Conservation (phyloP, 2,113 vertebrate species). For the Cyrtonyx montezumae region DNA sequence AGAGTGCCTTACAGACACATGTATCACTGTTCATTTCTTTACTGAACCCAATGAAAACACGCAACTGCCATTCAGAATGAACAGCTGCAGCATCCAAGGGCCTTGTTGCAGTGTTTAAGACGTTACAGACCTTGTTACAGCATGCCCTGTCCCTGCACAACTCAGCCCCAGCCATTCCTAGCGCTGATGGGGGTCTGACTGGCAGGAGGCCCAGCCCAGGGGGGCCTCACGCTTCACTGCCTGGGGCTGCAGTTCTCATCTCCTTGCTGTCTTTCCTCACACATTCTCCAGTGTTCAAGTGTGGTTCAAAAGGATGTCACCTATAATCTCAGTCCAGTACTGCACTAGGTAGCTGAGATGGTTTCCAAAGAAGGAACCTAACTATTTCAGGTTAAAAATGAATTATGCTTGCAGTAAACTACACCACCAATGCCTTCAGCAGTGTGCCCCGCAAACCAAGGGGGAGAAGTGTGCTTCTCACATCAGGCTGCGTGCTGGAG, state of each 20-base stretch:
- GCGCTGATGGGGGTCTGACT: neutral
- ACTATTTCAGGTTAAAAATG: neutral
- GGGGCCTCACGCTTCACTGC: neutral
- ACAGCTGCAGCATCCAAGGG: neutral
- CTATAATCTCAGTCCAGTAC: neutral
- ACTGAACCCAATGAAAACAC: constrained; percentile 32
- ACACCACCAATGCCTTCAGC: neutral
- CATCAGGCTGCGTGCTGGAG: neutral
- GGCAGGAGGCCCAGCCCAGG: neutral
- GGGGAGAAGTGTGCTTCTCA: neutral
- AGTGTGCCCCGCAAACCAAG: neutral
- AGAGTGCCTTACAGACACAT: neutral
- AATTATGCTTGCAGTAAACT: too few relatives aligned
- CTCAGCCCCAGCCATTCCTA: neutral
- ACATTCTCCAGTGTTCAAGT: neutral
- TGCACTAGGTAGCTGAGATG: neutral
- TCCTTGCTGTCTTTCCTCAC: neutral
- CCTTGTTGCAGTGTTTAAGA: neutral
- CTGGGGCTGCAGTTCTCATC: neutral
- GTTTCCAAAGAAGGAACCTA: neutral
- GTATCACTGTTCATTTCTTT: neutral
- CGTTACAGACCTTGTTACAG: neutral
- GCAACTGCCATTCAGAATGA: neutral
- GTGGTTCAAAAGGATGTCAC: neutral
- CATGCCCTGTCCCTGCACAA: neutral